Evolutionary conservation across 2,888 invertebrate species (phyloP).

Genomic region (Polymixis lichenea): DNA sequence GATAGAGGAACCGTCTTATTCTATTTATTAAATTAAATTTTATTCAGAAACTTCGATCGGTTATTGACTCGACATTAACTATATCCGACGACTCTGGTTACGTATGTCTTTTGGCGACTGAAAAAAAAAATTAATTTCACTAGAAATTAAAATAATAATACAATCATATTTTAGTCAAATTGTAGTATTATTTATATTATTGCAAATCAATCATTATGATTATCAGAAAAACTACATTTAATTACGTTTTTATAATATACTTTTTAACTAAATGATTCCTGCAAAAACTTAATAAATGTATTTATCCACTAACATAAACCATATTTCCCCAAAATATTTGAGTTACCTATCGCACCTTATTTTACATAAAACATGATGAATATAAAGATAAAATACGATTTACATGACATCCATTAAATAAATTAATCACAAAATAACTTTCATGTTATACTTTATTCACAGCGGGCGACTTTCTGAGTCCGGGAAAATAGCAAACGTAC

Average conservation of each 20-base stretch:
- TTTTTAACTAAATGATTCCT: background rate
- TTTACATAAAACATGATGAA: constrained; percentile 62
- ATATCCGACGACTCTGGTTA: no score
- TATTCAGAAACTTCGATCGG: no score
- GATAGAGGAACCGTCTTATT: no score
- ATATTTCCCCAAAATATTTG: constrained; percentile 56
- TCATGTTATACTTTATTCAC: constrained; percentile 47
- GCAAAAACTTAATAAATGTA: background rate
- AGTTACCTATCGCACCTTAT: constrained; percentile 60
- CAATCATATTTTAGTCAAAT: background rate
- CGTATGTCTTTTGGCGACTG: no score
- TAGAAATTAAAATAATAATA: background rate
- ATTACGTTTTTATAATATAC: background rate
- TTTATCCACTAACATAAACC: background rate
- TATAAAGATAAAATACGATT: constrained; percentile 64
- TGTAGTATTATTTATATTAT: constrained; percentile 18
- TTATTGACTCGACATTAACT: no score
- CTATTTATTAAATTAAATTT: no score
- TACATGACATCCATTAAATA: constrained; percentile 60
- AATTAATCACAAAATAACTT: constrained; percentile 62
- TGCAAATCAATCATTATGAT: constrained; percentile 3
- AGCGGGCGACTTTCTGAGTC: constrained; percentile 37
- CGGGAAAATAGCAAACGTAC: constrained; percentile 51
- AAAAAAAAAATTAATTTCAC: background rate
- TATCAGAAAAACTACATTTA: background rate